phyloP scores from a whole-genome alignment of 2,113 vertebrate genomes.

The Chamaea fasciata region DNA sequence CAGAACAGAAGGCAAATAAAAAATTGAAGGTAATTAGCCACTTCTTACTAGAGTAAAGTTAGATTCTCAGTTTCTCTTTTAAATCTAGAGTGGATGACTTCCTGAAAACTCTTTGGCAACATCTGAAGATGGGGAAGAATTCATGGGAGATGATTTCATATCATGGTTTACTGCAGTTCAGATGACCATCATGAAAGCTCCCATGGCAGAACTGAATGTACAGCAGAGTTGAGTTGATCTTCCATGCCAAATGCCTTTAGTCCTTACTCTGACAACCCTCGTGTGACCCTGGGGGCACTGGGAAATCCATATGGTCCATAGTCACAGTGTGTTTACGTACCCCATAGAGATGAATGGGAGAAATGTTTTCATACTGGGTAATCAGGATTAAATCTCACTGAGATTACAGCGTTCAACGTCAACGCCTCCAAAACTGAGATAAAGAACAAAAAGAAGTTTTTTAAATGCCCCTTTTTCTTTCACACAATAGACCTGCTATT shows the following conservation, averaged over 20 bases:
- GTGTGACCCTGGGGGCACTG: neutral
- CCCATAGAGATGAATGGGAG: neutral
- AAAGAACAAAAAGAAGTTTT: neutral
- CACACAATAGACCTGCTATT: neutral
- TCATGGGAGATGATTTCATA: neutral
- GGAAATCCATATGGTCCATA: neutral
- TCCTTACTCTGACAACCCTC: neutral
- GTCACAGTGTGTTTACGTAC: neutral
- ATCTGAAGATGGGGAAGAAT: neutral
- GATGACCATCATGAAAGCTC: neutral
- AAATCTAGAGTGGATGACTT: neutral
- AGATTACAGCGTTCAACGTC: neutral
- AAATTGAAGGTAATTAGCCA: neutral
- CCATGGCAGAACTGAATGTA: neutral
- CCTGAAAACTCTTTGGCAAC: neutral
- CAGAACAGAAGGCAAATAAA: conserved; percentile 23
- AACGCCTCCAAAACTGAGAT: neutral
- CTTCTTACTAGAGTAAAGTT: conserved; percentile 36
- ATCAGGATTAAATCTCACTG: neutral
- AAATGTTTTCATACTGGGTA: neutral
- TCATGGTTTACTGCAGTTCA: neutral
- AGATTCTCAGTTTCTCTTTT: neutral
- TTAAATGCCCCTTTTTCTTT: neutral
- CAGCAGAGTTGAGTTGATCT: neutral
- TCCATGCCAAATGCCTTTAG: neutral